Conservation (phyloP, 2,113 vertebrate genomes). For the Petrocephalus microphthalmus region DNA sequence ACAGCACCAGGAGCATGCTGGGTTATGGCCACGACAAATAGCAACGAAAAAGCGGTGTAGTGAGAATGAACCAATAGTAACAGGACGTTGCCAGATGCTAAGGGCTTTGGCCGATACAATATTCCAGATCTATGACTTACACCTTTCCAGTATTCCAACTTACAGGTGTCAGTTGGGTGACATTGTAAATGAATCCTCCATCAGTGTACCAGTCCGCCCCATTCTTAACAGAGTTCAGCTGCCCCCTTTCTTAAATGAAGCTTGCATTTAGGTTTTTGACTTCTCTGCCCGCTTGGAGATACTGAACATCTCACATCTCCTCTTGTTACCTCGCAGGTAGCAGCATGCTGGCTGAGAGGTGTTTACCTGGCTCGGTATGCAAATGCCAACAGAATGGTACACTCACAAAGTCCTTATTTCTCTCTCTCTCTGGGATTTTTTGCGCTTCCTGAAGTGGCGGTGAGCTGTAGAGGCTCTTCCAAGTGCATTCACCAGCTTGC, state of each 20-base stretch:
- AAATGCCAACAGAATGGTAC: neutral
- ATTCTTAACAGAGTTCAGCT: neutral
- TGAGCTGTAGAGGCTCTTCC: constrained; percentile 3
- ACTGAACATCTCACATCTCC: neutral
- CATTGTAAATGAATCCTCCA: neutral
- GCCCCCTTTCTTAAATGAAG: neutral
- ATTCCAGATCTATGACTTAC: neutral
- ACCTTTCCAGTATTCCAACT: neutral
- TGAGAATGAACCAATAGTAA: neutral
- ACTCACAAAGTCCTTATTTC: neutral
- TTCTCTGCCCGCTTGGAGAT: neutral
- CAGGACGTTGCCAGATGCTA: neutral
- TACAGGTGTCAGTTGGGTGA: neutral
- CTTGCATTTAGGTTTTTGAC: neutral
- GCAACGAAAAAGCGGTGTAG: neutral
- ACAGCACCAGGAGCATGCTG: neutral
- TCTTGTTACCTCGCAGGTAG: neutral
- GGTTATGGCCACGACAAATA: neutral
- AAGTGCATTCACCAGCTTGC: constrained; percentile 66
- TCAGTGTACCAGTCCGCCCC: neutral
- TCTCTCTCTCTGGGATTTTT: neutral
- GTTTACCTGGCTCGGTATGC: neutral
- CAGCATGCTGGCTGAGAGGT: neutral
- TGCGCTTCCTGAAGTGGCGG: neutral
- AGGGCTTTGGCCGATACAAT: neutral